Base-by-base conservation (phyloP, 2,797 vertebrate genomes). In the Pangasius krempfi region DNA sequence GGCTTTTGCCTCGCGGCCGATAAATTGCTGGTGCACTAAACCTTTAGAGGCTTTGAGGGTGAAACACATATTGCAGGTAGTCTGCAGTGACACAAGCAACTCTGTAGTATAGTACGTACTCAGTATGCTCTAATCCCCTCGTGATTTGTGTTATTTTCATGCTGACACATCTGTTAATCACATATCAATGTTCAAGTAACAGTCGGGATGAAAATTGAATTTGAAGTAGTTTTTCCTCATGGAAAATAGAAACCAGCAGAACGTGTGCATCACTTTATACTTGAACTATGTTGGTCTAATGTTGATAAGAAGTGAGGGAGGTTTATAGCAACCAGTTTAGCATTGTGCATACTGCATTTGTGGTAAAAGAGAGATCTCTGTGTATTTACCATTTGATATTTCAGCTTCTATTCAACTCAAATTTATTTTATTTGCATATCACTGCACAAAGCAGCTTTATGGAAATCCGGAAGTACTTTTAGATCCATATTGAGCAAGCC, bases 1-100 rank as follows among this genome's bases (percentile, higher is more conserved):
- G 92, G 89, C 88, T 90, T 92, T 91, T 89, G 90, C 91, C 91
- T 89, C 81, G 86, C 88, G 90, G 91, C 87, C 92, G 89, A 91
- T 89, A 87, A 88, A 89, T 92, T 87, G 91, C 88, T 87, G 89
- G 91, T 90, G 90, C 92, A 91, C 91, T 90, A 91, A 92, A 90
- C 90, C 90, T 89, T 90, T 88, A 75, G 84, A 88, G 90, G 90
- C 83, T 88, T 91, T 88, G 84, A 91, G 91, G 92, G 89, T 89
- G 89, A 91, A 92, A 91, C 87, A 80, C 86, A 90, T 86, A 92
- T 90, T 91, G 91, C 91, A 82, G 86, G 89, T 89, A 87, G 90
- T 92, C 90, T 89, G 89, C 89, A 92, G 90, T 89, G 88, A 92
- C 88, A 89, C 54, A 58, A 84, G 81, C 60, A 80, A 84, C 86